Base-by-base conservation (phyloP, 2,888 invertebrate genomes). In the Cheilosia vulpina region DNA sequence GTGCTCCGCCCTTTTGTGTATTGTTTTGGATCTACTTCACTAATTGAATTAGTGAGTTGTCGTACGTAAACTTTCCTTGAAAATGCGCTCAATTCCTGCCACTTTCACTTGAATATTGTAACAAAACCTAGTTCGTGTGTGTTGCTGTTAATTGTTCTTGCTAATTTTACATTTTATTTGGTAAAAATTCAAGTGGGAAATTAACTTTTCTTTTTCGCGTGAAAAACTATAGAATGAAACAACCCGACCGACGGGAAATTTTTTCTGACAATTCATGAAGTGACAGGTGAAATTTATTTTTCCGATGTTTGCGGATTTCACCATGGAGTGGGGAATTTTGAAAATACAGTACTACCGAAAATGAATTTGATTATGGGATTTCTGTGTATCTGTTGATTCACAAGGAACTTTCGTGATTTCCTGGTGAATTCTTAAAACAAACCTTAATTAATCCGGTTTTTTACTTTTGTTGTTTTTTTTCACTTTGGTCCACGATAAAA, bases 1-100 rank as follows among this genome's bases (percentile, higher is more conserved):
- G 68, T 73, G 75, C 71, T 84, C 84, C 84, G 69, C 75, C 75
- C 80, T 84, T 79, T 68, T 43, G 50, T 52, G 50, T 68, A 41
- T 52, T 76, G 60, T 68, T 77, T 76, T 69, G 80, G 69, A 43
- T 76, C 47, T 69, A 71, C 65, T 76, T 76, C 72, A 76, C 85
- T 85, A 85, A 85, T 81, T 81, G 47, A 85, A 81, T 85, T 85
- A 85, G 80, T 66, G 76, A 58, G 50, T 65, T 65, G 58, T 71
- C 52, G 47, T 43, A 27, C 1, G 41, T n/a, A 15, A 21, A 79
- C 53, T 79, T 80, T 73, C 17, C 38, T 57, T 34, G 34, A 4
- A 5, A 6, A 45, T 31, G 53, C 27, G 27, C 27, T 34, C 50
- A 31, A 57, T 52, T 45, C 34, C 11, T 24, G 9, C 1, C 21